Base-by-base conservation (phyloP, 2,113 vertebrate genomes). In the Carassius gibelio region DNA sequence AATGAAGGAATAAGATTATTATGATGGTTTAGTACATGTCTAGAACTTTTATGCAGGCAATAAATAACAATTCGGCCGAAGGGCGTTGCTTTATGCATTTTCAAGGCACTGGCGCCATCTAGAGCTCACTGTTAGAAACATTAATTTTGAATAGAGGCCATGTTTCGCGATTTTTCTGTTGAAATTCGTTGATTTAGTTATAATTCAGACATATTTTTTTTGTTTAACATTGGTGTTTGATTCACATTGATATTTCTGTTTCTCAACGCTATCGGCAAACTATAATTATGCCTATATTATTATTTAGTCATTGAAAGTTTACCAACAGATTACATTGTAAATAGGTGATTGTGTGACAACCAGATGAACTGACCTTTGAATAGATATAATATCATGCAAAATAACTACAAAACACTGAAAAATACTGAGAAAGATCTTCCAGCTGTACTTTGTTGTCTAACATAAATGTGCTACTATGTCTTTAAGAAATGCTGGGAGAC, bases 91-190 rank as follows among this genome's bases (percentile, higher is more conserved):
- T 15, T 5, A 17, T 50, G 7, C 45, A 68, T 81, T 21, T 68
- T 23, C 8, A 68, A 30, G 62, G 34, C 4, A 21, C 38, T 52
- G 38, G 42, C 79, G 62, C 79, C 79, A 81, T 81, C 79, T 52
- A 52, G 61, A 1, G 80, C 64, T 21, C 0, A 71, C 2, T 71
- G 2, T 36, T 21, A 36, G 64, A 21, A 82, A 55, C 64, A 19
- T 34, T 4, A 30, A 50, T 45, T 66, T 66, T 61, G 1, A 21
- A 2, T 34, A 1, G 1, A 3, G 21, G 15, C 30, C 19, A n/a
- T 59, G 21, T 45, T 45, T 5, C 3, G 19, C 1, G 19, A 36
- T 19, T 0, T 23, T 59, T 55, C 34, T 55, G 30, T 17, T 77
- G 17, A 77, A 36, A 77, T 36, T 77, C 2, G 2, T 17, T 26